Percentiles rank a stretch among this genome's conserved stretches.
phyloP scores from a whole-genome alignment of 2,797 vertebrate genomes.

The Bovichtus variegatus region DNA sequence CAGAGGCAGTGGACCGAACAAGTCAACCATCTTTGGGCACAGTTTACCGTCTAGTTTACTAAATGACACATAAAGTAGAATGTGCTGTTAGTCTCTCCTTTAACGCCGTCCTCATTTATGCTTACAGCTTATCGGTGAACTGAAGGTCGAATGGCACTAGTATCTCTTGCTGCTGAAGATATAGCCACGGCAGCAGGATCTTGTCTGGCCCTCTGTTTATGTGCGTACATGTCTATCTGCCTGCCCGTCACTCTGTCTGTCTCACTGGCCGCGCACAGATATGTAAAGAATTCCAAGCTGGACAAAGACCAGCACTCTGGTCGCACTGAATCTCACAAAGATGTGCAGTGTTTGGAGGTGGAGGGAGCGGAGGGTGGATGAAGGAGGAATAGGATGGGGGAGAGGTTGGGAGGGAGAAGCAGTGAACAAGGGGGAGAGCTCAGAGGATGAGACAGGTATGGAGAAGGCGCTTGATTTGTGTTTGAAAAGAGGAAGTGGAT shows the following conservation, averaged over 20 bases:
- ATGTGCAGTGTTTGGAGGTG: constrained; percentile 74
- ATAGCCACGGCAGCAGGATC: background rate
- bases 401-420: constrained; percentile 15
- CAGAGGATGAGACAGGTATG: background rate
- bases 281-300: constrained; percentile 82
- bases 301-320: constrained; percentile 78
- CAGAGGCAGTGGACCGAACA: background rate
- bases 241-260: constrained; percentile 24
- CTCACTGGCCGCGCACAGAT: constrained; percentile 59
- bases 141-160: background rate
- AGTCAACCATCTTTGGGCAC: background rate
- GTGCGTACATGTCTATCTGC: constrained; percentile 11
- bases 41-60: background rate
- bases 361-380: constrained; percentile 15
- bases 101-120: background rate
- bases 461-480: background rate
- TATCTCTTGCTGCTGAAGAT: background rate
- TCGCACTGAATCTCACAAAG: constrained; percentile 74
- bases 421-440: background rate
- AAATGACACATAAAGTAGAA: background rate
- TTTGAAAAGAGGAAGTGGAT: background rate
- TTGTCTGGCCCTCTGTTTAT: constrained; percentile 19
- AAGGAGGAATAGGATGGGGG: constrained; percentile 5
- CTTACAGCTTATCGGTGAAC: too few relatives aligned
- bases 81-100: background rate